Conservation (phyloP, 2,888 invertebrate species). For the Callinectes sapidus region DNA sequence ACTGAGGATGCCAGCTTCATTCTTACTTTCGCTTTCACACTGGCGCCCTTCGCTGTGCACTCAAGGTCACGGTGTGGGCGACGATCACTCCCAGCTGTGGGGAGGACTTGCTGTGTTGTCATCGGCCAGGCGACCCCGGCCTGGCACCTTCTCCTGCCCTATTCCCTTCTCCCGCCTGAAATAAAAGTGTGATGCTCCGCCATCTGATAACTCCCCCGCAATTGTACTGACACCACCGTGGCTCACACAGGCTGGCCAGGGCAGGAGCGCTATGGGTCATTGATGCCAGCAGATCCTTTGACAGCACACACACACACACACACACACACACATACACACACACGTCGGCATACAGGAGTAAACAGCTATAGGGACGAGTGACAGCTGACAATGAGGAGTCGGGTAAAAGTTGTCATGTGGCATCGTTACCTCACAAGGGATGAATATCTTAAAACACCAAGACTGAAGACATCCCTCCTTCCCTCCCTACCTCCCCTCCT, state of each 20-base stretch:
- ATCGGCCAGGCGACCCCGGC: background rate
- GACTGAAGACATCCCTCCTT: background rate
- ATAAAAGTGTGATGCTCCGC: background rate
- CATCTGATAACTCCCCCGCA: background rate
- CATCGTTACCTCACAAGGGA: background rate
- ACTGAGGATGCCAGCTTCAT: constrained; percentile 14
- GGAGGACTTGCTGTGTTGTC: background rate
- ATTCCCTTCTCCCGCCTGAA: background rate
- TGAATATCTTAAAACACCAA: background rate
- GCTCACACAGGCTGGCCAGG: background rate
- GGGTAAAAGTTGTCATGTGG: constrained; percentile 17
- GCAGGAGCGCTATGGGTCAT: background rate
- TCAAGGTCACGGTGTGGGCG: background rate
- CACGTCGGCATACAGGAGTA: background rate
- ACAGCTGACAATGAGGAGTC: background rate
- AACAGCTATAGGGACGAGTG: background rate
- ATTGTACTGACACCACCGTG: background rate
- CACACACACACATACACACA: background rate
- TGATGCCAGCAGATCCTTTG: background rate
- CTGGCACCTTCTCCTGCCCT: background rate
- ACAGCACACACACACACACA: background rate
- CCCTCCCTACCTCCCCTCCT: background rate
- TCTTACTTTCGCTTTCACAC: background rate
- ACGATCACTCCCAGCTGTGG: background rate
- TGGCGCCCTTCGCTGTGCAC: background rate